Conservation (phyloP, 2,888 invertebrate species). For the Tiphia femorata region DNA sequence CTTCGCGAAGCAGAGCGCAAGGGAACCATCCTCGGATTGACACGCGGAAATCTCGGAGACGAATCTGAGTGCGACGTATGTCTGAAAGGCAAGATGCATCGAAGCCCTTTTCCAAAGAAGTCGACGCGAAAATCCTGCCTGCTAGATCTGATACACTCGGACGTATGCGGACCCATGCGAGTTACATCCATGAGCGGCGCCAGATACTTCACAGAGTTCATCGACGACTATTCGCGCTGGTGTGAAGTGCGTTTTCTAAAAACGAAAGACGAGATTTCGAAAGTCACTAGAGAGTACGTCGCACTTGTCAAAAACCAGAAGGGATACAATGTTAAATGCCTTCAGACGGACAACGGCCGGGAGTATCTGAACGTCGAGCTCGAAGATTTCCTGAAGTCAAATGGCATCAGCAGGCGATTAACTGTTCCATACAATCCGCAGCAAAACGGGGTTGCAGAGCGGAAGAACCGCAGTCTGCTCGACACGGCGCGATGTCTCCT, state of each 20-base stretch:
- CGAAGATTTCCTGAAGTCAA: not conserved
- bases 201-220: constrained; percentile 10
- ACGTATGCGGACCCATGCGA: constrained; percentile 9
- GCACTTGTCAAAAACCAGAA: constrained; percentile 1
- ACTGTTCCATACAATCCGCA: not conserved
- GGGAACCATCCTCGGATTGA: constrained; percentile 7
- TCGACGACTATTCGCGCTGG: constrained; percentile 16
- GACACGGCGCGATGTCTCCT: not conserved
- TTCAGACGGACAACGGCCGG: not conserved
- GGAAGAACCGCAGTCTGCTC: not conserved
- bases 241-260: constrained; percentile 3
- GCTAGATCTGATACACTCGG: constrained; percentile 26
- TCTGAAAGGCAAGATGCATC: constrained; percentile 20
- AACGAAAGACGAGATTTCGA: constrained; percentile 3
- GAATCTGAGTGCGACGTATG: constrained; percentile 19
- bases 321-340: not conserved
- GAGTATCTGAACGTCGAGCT: not conserved
- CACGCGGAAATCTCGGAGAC: not conserved
- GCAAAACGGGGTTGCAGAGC: not conserved
- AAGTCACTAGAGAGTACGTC: not conserved
- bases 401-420: not conserved
- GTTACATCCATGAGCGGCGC: constrained; percentile 4
- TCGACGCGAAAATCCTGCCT: not conserved
- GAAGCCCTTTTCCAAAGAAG: constrained; percentile 19
- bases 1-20: constrained; percentile 4